phyloP scores from a whole-genome alignment of 2,113 vertebrate species.

The Protobothrops mucrosquamatus region DNA sequence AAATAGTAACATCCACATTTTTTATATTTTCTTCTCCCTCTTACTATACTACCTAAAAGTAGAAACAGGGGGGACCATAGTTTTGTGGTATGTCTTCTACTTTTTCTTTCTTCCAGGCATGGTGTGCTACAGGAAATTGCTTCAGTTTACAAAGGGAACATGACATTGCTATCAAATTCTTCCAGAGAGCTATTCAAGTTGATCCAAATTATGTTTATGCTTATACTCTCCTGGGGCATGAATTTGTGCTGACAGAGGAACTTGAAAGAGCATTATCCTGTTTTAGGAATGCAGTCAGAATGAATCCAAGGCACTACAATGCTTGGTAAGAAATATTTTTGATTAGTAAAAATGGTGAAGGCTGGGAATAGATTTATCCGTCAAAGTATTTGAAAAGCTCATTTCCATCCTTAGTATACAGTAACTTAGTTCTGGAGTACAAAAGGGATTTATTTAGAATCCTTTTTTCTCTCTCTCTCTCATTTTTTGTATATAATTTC shows the following conservation, averaged over 20 bases:
- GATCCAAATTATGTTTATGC: slow-evolving; percentile 96
- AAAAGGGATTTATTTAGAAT: no score
- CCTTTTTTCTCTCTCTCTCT: background rate
- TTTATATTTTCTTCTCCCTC: background rate
- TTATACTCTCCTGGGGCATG: slow-evolving; percentile 94
- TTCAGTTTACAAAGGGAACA: slow-evolving; percentile 98
- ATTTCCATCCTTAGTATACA: background rate
- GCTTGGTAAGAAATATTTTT: slow-evolving; percentile 77
- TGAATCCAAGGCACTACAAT: slow-evolving; percentile 95
- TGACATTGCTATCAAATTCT: slow-evolving; percentile 98
- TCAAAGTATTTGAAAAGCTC: background rate
- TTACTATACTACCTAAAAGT: background rate
- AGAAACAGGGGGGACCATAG: background rate
- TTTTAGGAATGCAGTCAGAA: slow-evolving; percentile 94
- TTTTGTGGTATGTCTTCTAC: background rate
- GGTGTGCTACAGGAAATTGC: slow-evolving; percentile 98
- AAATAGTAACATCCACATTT: background rate
- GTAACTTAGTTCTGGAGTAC: background rate
- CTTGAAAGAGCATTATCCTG: slow-evolving; percentile 94
- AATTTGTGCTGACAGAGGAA: slow-evolving; percentile 95
- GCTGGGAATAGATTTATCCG: background rate
- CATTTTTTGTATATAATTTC: background rate
- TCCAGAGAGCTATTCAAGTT: slow-evolving; percentile 98
- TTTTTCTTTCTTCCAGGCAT: slow-evolving; percentile 75
- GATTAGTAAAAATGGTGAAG: slow-evolving; percentile 2